Evolutionary conservation across 2,888 invertebrate species (phyloP), one percentile per base, ranked within the genome.

Genomic region (Homarus gammarus): DNA sequence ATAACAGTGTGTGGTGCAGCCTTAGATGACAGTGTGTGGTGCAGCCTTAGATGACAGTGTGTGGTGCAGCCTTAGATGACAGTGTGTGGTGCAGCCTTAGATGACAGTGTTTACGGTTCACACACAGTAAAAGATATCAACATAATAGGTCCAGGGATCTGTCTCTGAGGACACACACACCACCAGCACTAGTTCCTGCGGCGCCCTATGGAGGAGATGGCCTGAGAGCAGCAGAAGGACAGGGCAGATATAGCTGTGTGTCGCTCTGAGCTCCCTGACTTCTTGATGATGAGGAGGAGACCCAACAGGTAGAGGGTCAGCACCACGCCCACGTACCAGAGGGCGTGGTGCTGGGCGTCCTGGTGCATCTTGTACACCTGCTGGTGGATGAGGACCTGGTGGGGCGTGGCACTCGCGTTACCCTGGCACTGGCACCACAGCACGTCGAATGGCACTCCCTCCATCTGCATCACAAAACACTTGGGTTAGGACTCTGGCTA

Each of bases 381-480:
- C 22, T 51, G 36, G 70, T 78, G 77, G 40, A 86, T 78, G 31
- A 68, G 86, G 68, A 49, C 38, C 70, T 72, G 77, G 70, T 86
- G 86, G 15, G 86, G 86, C 12, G 51, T 86, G 70, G 86, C 86
- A 36, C 78, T 78, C 49, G 86, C 86, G 78, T 86, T 86, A 38
- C 86, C 86, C 49, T 70, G 68, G 70, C 86, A 86, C 86, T 86
- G 86, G 86, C 86, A 86, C 78, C 78, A 86, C 78, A 86, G 36
- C 36, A 49, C 70, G 12, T 86, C 78, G 68, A 49, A 78, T 2
- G 86, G 64, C 68, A 82, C 68, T 8, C 44, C 68, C 27, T 44
- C 70, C 82, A 82, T 82, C 82, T 82, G 82, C 3, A 72, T 36
- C 40, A 72, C 56, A 44, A 8, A 44, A 56, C 56, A n/a, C n/a